Evolutionary conservation across 2,797 vertebrate species (phyloP).

Genomic region (Vipera latastei): DNA sequence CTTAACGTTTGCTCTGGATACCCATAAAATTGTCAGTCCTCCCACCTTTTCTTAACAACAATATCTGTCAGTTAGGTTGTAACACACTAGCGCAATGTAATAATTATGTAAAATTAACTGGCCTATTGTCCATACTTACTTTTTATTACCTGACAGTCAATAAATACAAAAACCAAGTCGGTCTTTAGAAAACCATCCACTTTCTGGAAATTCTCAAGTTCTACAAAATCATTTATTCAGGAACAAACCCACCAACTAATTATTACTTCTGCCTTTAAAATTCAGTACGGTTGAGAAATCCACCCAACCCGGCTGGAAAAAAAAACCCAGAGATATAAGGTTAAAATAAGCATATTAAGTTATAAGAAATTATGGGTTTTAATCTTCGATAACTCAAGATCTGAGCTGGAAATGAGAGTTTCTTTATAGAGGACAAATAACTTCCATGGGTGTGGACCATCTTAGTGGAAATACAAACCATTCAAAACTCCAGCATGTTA

Average conservation of each 20-base stretch:
- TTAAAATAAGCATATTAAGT: not conserved
- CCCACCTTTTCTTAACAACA: not conserved
- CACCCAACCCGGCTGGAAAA: not conserved
- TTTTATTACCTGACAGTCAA: not conserved
- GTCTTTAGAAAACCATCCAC: not conserved
- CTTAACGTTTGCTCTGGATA: not conserved
- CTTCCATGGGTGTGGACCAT: not conserved
- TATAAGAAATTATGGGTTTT: slow-evolving; percentile 24
- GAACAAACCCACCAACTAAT: not conserved
- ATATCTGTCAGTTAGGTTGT: not conserved
- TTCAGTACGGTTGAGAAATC: not conserved
- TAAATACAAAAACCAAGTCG: not conserved
- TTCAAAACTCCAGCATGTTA: not conserved
- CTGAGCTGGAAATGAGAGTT: not conserved
- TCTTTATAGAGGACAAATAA: not conserved
- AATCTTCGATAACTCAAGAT: slow-evolving; percentile 9
- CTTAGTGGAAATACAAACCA: not conserved
- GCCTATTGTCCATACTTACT: not conserved
- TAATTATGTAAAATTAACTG: slow-evolving; percentile 1
- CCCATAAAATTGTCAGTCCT: not conserved
- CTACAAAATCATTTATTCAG: not conserved
- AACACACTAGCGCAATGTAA: not conserved
- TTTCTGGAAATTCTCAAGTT: slow-evolving; percentile 26
- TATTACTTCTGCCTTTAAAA: slow-evolving; percentile 14
- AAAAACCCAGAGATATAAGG: not conserved